A percentile compares a stretch with the other conserved stretches of the same genome.
phyloP scores from a whole-genome alignment of 2,797 vertebrate genomes.

The Chanos chanos region DNA sequence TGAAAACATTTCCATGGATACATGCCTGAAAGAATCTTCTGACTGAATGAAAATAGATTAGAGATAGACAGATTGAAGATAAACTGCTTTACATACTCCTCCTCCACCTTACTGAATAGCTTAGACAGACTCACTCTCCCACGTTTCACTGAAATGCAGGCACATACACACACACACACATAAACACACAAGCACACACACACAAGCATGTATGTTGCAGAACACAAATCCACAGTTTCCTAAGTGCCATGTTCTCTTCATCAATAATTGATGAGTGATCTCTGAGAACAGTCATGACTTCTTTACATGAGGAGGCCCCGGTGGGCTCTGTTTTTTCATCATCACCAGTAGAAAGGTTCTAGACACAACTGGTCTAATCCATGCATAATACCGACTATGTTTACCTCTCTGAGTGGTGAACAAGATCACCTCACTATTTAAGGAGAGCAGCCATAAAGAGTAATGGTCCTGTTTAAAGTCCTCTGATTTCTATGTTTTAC shows the following conservation, averaged over 20 bases:
- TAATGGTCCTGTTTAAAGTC: too few species aligned
- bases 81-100: not conserved
- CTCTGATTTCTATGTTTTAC: too few species aligned
- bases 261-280: slow-evolving; percentile 50
- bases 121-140: not conserved
- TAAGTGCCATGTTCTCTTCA: slow-evolving; percentile 28
- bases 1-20: not conserved
- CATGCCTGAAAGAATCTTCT: too few species aligned
- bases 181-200: slow-evolving; percentile 4
- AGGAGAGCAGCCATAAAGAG: too few species aligned
- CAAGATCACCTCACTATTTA: too few species aligned
- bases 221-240: slow-evolving; percentile 15
- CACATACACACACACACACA: not conserved
- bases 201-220: slow-evolving; percentile 1
- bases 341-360: too few species aligned
- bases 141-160: too few species aligned
- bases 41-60: not conserved
- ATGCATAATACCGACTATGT: too few species aligned
- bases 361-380: too few species aligned
- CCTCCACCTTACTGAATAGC: not conserved
- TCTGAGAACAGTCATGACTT: slow-evolving; percentile 26
- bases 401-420: too few species aligned
- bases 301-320: not conserved
- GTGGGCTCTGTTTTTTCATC: not conserved
- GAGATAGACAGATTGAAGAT: not conserved